Evolutionary conservation across 1,140 invertebrate genomes (phyloP).

Genomic region (Theocolax elegans): DNA sequence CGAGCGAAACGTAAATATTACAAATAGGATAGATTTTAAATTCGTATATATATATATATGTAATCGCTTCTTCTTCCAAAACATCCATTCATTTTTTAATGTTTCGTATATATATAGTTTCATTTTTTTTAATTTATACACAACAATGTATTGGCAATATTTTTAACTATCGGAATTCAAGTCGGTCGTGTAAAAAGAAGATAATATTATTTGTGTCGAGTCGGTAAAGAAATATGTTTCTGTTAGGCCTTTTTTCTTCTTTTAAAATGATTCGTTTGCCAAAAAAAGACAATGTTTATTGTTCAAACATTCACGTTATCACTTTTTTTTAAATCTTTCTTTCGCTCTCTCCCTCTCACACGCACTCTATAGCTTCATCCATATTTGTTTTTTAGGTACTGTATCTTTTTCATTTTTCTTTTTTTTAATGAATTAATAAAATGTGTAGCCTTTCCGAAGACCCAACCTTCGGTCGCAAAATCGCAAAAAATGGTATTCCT

Average conservation of each 20-base stretch:
- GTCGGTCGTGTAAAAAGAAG: too few species aligned
- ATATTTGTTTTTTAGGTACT: neutral
- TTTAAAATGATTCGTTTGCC: neutral
- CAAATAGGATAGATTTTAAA: constrained; percentile 29
- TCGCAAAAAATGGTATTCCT: neutral
- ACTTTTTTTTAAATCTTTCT: neutral
- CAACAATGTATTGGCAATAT: constrained; percentile 22
- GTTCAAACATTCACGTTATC: neutral
- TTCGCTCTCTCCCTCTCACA: neutral
- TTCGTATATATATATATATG: constrained; percentile 21
- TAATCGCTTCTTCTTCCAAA: neutral
- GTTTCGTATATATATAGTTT: neutral
- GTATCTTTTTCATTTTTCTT: neutral
- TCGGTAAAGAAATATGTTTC: neutral
- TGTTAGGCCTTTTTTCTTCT: too few species aligned
- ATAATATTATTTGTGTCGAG: too few species aligned
- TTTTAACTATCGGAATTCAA: too few species aligned
- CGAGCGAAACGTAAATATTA: constrained; percentile 29
- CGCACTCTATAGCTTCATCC: neutral
- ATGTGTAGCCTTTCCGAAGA: neutral
- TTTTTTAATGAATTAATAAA: constrained; percentile 23
- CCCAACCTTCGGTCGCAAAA: constrained; percentile 6
- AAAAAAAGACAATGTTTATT: neutral
- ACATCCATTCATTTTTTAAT: neutral
- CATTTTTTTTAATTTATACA: constrained; percentile 16